Evolutionary conservation across 2,888 invertebrate species (phyloP), one percentile per base, ranked within the genome.

Genomic region (Eueremaeus valkanovi): DNA sequence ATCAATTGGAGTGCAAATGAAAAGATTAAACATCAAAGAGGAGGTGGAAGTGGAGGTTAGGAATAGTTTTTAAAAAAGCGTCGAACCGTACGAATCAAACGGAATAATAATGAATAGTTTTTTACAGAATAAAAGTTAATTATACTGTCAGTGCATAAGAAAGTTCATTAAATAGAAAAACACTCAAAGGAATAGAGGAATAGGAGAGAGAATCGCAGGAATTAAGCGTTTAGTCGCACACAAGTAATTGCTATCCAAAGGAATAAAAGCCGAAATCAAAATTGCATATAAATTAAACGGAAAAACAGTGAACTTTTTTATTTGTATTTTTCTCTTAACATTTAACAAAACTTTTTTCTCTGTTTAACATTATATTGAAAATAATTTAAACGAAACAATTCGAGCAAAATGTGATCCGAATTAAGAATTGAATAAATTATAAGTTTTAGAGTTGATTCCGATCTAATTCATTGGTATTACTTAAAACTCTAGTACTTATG

Each of bases 41-140:
- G 11, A 27, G 3, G 24, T 24, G 13, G 24, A 24, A 31, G 33
- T 8, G 18, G n/a, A 55, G 21, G 24, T 21, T n/a, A 16, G 24
- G 55, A 49, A 11, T 51, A 51, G n/a, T 51, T 51, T 55, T 55
- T 55, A 5, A 27, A n/a, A 55, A 51, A 27, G 16, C 27, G 27
- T 27, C 16, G 24, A 55, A 27, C 55, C 55, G 24, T 55, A 55
- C n/a, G 27, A 24, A 55, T 18, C 55, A 55, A 55, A 55, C 18
- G 33, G 29, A 63, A 63, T 63, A 63, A 63, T 63, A 63, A 63
- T 63, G 33, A 42, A 40, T 68, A 24, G 24, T 40, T 68, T 68
- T 68, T 68, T 5, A 33, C 68, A 42, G 18, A 68, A 68, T 68
- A 68, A 68, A 68, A 68, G 68, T 68, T 68, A 68, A 68, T 68